These are phyloP conservation scores for Stomatorhinus walkeri DNA, from an alignment of 2,797 vertebrate species.

Conservation along the genomic window DNA sequence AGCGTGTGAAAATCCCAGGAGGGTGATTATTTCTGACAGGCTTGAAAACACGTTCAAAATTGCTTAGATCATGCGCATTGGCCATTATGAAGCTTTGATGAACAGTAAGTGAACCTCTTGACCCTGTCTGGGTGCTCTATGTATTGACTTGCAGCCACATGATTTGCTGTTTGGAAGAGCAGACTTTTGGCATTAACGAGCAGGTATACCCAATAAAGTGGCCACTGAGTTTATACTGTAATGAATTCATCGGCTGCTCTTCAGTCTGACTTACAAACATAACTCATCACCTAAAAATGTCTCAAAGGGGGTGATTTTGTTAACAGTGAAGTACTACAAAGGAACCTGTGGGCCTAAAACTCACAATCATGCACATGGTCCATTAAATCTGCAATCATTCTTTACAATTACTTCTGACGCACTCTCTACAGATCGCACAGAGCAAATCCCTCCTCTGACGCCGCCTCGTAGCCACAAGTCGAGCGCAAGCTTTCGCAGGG, in stretches of 20 bases:
- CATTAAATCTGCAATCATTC: neutral
- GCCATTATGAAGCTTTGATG: neutral
- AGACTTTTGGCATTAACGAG: neutral
- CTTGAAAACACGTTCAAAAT: neutral
- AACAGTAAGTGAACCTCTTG: neutral
- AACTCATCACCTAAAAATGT: slow-evolving; percentile 1
- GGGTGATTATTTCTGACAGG: neutral
- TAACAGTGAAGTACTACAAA: neutral
- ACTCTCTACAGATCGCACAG: neutral
- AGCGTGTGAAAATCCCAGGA: neutral
- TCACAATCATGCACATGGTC: neutral
- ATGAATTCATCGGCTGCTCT: neutral
- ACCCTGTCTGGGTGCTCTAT: neutral
- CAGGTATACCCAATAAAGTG: neutral
- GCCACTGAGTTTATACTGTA: neutral
- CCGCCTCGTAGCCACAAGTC: neutral
- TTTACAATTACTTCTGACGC: neutral
- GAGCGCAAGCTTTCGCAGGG: neutral
- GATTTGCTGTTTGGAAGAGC: neutral
- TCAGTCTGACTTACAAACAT: neutral
- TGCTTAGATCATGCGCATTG: neutral
- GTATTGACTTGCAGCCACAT: neutral
- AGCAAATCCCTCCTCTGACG: neutral
- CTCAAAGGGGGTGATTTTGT: neutral
- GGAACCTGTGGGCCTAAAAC: neutral